phyloP scores from a whole-genome alignment of 2,888 invertebrate genomes.

The Andrena minutula region DNA sequence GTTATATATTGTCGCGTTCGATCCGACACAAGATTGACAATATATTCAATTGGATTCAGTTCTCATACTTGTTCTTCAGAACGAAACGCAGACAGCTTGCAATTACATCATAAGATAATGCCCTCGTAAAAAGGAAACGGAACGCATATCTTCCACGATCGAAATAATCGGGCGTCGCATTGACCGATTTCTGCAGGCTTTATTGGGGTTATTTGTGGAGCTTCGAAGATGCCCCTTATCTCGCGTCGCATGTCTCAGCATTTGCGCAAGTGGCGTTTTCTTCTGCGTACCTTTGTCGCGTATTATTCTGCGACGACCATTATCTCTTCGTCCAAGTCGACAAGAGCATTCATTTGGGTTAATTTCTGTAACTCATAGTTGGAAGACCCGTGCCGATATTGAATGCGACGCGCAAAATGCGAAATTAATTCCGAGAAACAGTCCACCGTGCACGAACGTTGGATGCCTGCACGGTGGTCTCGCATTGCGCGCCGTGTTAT shows the following conservation, averaged over 20 bases:
- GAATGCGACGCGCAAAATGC: background rate
- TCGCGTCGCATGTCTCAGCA: background rate
- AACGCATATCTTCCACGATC: background rate
- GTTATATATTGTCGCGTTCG: too few species aligned
- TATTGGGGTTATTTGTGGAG: background rate
- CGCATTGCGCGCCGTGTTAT: slow-evolving; percentile 28
- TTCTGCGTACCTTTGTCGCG: background rate
- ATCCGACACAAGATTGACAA: too few species aligned
- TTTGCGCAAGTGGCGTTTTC: background rate
- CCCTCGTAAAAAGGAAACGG: background rate
- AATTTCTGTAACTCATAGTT: background rate
- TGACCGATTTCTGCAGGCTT: background rate
- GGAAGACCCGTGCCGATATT: background rate
- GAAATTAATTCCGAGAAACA: background rate
- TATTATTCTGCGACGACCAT: background rate
- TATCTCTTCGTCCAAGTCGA: background rate
- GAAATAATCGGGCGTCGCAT: background rate
- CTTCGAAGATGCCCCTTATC: background rate
- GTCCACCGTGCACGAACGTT: background rate
- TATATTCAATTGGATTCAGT: too few species aligned
- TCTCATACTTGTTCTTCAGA: too few species aligned
- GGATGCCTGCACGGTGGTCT: background rate
- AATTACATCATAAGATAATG: background rate
- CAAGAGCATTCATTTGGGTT: background rate
- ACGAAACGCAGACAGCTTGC: slow-evolving; percentile 1